Percentiles rank a stretch among this genome's conserved stretches.
Conservation (phyloP, 2,888 invertebrate genomes). For the Pyrocoelia pectoralis region DNA sequence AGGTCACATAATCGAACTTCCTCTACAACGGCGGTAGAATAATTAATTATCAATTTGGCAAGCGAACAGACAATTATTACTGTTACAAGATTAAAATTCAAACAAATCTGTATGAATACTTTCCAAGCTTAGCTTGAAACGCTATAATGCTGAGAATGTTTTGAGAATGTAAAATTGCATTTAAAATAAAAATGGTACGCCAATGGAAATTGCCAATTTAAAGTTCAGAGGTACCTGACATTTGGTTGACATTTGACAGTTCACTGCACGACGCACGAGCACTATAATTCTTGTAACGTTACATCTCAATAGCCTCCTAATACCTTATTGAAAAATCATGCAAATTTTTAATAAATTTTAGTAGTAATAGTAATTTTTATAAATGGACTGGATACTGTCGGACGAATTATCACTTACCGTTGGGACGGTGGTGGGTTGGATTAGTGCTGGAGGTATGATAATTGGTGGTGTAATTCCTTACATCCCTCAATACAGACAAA, state of each 20-base stretch:
- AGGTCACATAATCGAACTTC: no score
- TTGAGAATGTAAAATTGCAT: no score
- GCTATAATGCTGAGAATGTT: no score
- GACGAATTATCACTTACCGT: conserved; percentile 78
- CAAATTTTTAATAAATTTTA: conserved; percentile 23
- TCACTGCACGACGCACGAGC: conserved; percentile 36
- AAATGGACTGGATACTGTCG: conserved; percentile 82
- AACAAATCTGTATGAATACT: no score
- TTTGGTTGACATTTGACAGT: conserved; percentile 43
- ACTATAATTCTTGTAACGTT: no score
- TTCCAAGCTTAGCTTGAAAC: no score
- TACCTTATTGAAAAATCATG: conserved; percentile 33
- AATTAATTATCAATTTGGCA: no score
- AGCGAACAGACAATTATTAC: no score
- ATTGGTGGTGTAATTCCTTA: conserved; percentile 96
- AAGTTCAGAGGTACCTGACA: conserved; percentile 23
- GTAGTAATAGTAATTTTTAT: conserved; percentile 38
- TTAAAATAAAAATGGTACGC: no score
- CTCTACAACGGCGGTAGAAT: no score
- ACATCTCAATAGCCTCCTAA: no score
- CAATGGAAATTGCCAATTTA: not conserved
- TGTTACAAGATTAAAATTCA: no score
- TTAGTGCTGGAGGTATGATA: conserved; percentile 89
- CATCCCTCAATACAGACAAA: conserved; percentile 95
- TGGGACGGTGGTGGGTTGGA: conserved; percentile 79